Evolutionary conservation across 2,888 invertebrate species (phyloP).

Genomic region (Nomada goodeniana): DNA sequence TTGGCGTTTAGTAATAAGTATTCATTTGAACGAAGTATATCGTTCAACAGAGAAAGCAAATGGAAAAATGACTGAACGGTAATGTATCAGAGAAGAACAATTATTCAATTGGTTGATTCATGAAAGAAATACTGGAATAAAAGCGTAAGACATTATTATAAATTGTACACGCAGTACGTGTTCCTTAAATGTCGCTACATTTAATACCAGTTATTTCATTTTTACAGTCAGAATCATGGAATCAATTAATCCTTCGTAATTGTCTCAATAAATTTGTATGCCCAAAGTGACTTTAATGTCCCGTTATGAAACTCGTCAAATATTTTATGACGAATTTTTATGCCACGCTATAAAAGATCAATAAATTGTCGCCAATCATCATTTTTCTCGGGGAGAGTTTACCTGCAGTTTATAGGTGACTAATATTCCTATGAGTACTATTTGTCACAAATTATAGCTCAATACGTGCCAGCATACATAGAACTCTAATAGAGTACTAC

Average conservation of each 20-base stretch:
- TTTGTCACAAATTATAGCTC: background rate
- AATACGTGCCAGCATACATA: too few relatives aligned
- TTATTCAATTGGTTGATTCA: too few relatives aligned
- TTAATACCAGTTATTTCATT: too few relatives aligned
- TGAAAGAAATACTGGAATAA: too few relatives aligned
- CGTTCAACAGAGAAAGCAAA: too few relatives aligned
- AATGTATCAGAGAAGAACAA: too few relatives aligned
- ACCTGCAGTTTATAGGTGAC: conserved; percentile 4
- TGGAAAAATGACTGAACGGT: too few relatives aligned
- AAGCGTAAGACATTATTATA: too few relatives aligned
- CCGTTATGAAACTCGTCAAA: conserved; percentile 24
- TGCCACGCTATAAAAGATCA: background rate
- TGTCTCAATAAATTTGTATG: background rate
- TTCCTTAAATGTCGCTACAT: background rate
- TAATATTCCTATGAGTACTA: background rate
- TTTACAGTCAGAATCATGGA: background rate
- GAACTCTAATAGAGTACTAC: too few relatives aligned
- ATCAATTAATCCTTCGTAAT: background rate
- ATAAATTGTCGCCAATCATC: conserved; percentile 11
- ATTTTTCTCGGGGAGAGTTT: background rate
- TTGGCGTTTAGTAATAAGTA: too few relatives aligned
- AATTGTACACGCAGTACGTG: background rate
- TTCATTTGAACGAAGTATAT: too few relatives aligned
- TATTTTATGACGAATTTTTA: conserved; percentile 15
- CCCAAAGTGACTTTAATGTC: background rate